Evolutionary conservation across 2,888 invertebrate genomes (phyloP), one percentile per base, ranked within the genome.

Genomic region (Volucella inanis): DNA sequence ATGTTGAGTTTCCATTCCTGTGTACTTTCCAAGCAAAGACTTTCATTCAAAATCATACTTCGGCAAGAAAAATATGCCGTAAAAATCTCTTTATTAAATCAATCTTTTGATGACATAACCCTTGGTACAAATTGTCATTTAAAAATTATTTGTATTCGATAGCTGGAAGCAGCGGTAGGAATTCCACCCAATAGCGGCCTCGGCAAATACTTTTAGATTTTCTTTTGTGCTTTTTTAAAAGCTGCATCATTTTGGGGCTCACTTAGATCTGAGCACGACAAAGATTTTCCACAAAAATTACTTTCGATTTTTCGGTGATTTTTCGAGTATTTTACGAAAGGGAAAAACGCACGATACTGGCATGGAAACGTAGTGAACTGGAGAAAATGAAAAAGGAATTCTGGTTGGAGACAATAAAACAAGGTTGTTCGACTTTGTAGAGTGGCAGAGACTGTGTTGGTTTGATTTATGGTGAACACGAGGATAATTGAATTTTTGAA

Each of bases 201-300:
- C 61, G 50, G 68, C 39, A 78, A 70, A 83, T 61, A 54, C 50
- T 39, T 67, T 85, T 74, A 18, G 18, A 18, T 18, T 18, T 18
- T 18, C 1, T 18, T 18, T 18, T 18, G 18, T 2, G 18, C 78
- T 82, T 86, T 86, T 86, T 74, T 86, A 82, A 80, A 78, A 86
- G 59, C 82, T 86, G 86, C 86, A 82, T 86, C 86, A 86, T 77
- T 68, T 75, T 80, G 12, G 71, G 47, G 57, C 71, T 80, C 55
- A 50, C 39, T 61, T 80, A 47, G 47, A 22, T 15, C n/a, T 22
- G 68, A 31, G 59, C 74, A 62, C 54, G 11, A 22, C 45, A 82
- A 38, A 49, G 61, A 72, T 62, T 39, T 45, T 67, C 49, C 18
- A 39, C 31, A 54, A 45, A 12, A 12, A 62, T 49, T 10, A 41